These are phyloP conservation scores for Apogon hyalosoma DNA, from an alignment of 2,797 vertebrate genomes.

Conservation along the genomic window DNA sequence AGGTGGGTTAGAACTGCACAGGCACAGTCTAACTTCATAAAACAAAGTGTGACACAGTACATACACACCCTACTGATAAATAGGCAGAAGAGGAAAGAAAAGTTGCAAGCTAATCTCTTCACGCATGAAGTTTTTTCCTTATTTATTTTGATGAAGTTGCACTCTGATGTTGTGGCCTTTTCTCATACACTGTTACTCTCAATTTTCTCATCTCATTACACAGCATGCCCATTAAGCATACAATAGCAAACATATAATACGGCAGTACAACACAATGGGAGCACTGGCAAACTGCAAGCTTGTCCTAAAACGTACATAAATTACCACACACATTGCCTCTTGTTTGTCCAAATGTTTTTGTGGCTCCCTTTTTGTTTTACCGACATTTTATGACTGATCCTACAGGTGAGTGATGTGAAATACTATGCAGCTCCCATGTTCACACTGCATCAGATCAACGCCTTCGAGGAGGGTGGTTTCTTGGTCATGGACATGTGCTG, in stretches of 20 bases:
- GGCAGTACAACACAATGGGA: conserved; percentile 42
- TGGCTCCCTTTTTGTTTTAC: not conserved
- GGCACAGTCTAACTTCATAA: conserved; percentile 1
- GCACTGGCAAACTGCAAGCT: not conserved
- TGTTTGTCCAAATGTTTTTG: conserved; percentile 16
- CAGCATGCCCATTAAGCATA: conserved; percentile 65
- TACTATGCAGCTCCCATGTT: conserved; percentile 85
- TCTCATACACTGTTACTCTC: conserved; percentile 60
- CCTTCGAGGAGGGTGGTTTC: conserved; percentile 89
- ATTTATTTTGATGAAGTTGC: conserved; percentile 74
- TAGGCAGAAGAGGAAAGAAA: conserved; percentile 37
- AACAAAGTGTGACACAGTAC: conserved; percentile 9
- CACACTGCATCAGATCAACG: conserved; percentile 93
- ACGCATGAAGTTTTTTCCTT: conserved; percentile 52
- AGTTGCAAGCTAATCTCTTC: conserved; percentile 63
- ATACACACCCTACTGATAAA: conserved; percentile 28
- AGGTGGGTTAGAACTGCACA: conserved; percentile 75
- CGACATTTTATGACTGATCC: conserved; percentile 8
- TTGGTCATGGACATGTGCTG: conserved; percentile 93
- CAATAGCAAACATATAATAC: conserved; percentile 55
- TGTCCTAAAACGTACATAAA: conserved; percentile 24
- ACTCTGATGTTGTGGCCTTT: conserved; percentile 60
- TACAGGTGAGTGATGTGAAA: conserved; percentile 83
- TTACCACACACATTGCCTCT: not conserved
- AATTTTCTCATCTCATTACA: conserved; percentile 75